These are phyloP conservation scores for Euphysa ruthae DNA, from an alignment of 30 jellyfish, hydroid and myxozoan species.

Conservation along the genomic window DNA sequence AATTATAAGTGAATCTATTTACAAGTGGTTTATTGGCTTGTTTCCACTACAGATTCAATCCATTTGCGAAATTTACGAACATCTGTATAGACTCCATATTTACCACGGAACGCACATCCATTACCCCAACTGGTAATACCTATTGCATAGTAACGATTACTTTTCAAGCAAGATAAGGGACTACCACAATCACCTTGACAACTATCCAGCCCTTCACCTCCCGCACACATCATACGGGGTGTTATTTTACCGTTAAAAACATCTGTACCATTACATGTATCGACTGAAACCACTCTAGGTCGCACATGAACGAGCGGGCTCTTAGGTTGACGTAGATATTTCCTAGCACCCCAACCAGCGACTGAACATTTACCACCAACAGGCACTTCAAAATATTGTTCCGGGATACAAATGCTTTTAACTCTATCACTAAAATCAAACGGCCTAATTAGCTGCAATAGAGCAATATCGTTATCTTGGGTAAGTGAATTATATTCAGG, in stretches of 20 bases:
- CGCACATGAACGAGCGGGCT: constrained; percentile 47
- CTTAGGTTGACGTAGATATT: constrained; percentile 71
- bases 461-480: constrained; percentile 71
- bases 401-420: constrained; percentile 56
- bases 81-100: constrained; percentile 86
- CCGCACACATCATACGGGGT: constrained; percentile 81
- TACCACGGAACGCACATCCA: constrained; percentile 82
- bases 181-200: constrained; percentile 99
- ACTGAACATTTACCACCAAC: constrained; percentile 50
- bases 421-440: constrained; percentile 40
- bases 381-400: constrained; percentile 1
- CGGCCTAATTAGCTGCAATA: constrained; percentile 34
- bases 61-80: constrained; percentile 46
- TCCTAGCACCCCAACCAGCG: constrained; percentile 92
- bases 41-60: constrained; percentile 35
- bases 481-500: constrained; percentile 65
- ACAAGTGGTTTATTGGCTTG: no score
- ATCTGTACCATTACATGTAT: constrained; percentile 36
- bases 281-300: constrained; percentile 41
- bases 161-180: constrained; percentile 51
- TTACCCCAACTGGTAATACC: constrained; percentile 98
- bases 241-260: constrained; percentile 50
- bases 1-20: no score
- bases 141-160: constrained; percentile 21
- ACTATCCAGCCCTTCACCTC: constrained; percentile 66